These are phyloP conservation scores for Fulmarus glacialis DNA, from an alignment of 2,113 vertebrate genomes.

Conservation along the genomic window DNA sequence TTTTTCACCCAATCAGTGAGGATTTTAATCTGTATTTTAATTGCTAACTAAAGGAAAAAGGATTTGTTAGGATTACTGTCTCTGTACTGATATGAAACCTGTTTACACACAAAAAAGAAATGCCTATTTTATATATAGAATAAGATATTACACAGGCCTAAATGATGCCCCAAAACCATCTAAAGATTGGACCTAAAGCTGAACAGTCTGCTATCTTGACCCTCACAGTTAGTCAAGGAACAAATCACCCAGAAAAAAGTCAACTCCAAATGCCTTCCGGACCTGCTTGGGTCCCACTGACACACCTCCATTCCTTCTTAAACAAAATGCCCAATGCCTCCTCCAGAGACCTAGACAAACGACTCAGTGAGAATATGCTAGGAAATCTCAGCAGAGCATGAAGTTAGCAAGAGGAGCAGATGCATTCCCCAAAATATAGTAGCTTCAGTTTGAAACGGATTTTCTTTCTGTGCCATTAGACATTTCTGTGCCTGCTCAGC, in stretches of 20 bases:
- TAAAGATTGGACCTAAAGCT: not conserved
- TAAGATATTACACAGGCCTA: not conserved
- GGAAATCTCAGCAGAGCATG: not conserved
- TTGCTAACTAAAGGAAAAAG: not conserved
- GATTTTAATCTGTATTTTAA: not conserved
- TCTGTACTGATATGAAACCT: not conserved
- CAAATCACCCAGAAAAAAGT: not conserved
- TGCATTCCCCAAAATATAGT: not conserved
- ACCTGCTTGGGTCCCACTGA: not conserved
- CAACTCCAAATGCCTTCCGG: not conserved
- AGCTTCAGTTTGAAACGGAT: not conserved
- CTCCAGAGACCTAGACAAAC: not conserved
- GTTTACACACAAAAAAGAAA: not conserved
- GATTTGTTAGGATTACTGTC: not conserved
- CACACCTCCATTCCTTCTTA: not conserved
- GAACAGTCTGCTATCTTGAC: not conserved
- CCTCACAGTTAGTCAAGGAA: not conserved
- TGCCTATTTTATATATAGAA: not conserved
- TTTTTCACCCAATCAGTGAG: not conserved
- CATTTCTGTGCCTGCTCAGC: not conserved
- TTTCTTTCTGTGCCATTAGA: not conserved
- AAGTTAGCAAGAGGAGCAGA: not conserved
- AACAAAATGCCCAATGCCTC: not conserved
- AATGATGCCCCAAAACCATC: not conserved
- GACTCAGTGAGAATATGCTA: not conserved